These are phyloP conservation scores for Ptychochromis oligacanthus DNA, from an alignment of 2,113 vertebrate genomes.

Conservation along the genomic window DNA sequence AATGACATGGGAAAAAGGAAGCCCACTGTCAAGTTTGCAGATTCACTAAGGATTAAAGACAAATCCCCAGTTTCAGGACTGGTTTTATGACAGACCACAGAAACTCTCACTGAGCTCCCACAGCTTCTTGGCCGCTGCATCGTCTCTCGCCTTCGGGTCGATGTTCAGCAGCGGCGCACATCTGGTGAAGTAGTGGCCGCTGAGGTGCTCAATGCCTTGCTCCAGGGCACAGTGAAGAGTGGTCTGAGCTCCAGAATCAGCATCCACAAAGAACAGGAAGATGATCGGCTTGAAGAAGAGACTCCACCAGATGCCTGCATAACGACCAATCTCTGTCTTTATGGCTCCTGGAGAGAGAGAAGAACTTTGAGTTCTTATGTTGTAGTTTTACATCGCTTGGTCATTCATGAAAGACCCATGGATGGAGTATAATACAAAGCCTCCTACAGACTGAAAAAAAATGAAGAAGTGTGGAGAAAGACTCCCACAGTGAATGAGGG, in stretches of 20 bases:
- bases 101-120: slow-evolving; percentile 64
- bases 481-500: no score
- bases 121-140: slow-evolving; percentile 42
- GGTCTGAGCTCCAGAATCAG: slow-evolving; percentile 54
- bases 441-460: no score
- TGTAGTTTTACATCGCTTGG: no score
- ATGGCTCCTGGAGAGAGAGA: slow-evolving; percentile 31
- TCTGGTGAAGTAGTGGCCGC: slow-evolving; percentile 38
- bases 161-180: not conserved
- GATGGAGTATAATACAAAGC: no score
- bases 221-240: slow-evolving; percentile 60
- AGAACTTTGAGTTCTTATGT: no score
- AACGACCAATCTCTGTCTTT: slow-evolving; percentile 25
- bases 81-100: slow-evolving; percentile 19
- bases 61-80: no score
- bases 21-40: no score
- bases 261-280: slow-evolving; percentile 21
- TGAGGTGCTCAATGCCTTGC: slow-evolving; percentile 50
- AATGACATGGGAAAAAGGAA: no score
- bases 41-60: no score
- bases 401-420: no score
- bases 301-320: not conserved
- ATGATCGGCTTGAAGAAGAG: not conserved
- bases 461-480: no score
- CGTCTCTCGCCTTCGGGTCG: slow-evolving; percentile 52